A percentile compares a stretch with the other conserved stretches of the same genome.
phyloP scores from a whole-genome alignment of 2,113 vertebrate species.

The Bettongia penicillata region DNA sequence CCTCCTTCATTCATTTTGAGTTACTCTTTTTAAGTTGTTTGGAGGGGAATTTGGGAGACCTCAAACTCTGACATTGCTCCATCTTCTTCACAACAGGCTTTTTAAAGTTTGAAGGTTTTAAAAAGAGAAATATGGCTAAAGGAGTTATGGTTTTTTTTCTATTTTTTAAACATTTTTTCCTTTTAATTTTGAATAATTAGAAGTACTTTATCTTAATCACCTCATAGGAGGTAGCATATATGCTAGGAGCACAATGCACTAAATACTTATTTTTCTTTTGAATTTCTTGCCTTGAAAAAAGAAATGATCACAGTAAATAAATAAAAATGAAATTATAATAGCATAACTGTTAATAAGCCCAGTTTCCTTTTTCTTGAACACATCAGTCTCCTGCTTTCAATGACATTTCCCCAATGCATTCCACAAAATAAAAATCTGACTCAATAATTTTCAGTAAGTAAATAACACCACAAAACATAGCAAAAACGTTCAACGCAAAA shows the following conservation, averaged over 20 bases:
- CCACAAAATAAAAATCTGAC: background rate
- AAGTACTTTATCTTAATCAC: conserved; percentile 25
- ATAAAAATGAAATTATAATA: background rate
- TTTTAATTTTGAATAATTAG: background rate
- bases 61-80: background rate
- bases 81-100: background rate
- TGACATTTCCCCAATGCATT: background rate
- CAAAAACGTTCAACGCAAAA: background rate
- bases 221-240: conserved; percentile 4
- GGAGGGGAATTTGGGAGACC: background rate
- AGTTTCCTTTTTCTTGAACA: conserved; percentile 29
- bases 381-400: background rate
- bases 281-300: conserved; percentile 16
- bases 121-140: background rate
- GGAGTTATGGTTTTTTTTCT: background rate
- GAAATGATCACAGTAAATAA: background rate
- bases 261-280: conserved; percentile 12
- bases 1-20: background rate
- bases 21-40: background rate
- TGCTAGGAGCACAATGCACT: background rate
- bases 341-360: background rate
- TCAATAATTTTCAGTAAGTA: conserved; percentile 9
- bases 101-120: background rate
- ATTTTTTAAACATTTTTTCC: background rate
- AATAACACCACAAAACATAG: conserved; percentile 8